A percentile compares a stretch with the other conserved stretches of the same genome.
phyloP scores from a whole-genome alignment of 2,888 invertebrate genomes.

The Anaspis maculata region DNA sequence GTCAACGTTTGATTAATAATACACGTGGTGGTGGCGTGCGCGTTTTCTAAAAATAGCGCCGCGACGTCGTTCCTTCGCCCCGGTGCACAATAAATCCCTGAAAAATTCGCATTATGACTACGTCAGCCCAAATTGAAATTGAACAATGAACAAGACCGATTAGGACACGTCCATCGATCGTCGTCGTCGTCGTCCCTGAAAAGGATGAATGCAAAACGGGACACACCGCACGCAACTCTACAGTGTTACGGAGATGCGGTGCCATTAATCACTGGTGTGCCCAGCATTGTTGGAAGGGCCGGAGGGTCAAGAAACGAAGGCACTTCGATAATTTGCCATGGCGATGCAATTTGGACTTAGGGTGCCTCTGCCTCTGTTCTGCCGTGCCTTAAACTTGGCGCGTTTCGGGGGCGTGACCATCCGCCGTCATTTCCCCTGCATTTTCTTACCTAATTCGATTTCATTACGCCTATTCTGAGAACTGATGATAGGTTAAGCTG shows the following conservation, averaged over 20 bases:
- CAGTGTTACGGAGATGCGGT: constrained; percentile 14
- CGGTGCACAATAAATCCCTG: too few species aligned
- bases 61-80: too few species aligned
- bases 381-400: too few species aligned
- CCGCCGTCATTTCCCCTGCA: too few species aligned
- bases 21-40: too few species aligned
- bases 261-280: constrained; percentile 19
- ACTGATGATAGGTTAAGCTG: too few species aligned
- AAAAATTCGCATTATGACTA: constrained; percentile 10
- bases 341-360: too few species aligned
- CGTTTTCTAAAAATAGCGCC: not conserved
- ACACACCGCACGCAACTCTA: constrained; percentile 17
- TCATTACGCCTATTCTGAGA: too few species aligned
- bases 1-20: constrained; percentile 10
- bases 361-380: too few species aligned
- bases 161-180: constrained; percentile 12
- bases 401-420: too few species aligned
- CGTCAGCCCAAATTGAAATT: constrained; percentile 11
- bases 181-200: constrained; percentile 6
- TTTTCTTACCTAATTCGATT: too few species aligned
- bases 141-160: constrained; percentile 11
- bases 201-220: constrained; percentile 10
- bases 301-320: constrained; percentile 21
- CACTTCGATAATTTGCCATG: too few species aligned
- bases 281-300: constrained; percentile 15